phyloP scores from a whole-genome alignment of 1,140 invertebrate genomes.

The Brachionus paranguensis region DNA sequence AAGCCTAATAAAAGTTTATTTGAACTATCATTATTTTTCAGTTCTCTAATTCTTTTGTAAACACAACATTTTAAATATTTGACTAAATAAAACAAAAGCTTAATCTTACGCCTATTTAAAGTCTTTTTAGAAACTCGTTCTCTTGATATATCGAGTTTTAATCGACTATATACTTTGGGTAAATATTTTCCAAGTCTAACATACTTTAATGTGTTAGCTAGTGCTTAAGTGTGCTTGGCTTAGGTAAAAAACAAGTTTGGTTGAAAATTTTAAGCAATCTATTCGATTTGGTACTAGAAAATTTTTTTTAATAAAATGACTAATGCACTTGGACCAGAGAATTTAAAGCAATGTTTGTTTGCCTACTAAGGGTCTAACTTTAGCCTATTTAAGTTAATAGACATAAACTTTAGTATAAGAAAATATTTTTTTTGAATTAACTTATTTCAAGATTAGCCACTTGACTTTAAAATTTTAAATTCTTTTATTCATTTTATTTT shows the following conservation, averaged over 20 bases:
- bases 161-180: neutral
- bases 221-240: neutral
- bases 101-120: neutral
- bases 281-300: no score
- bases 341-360: neutral
- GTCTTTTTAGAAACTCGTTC: neutral
- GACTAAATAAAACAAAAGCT: neutral
- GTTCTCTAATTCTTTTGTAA: neutral
- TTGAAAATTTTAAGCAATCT: no score
- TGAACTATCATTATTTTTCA: neutral
- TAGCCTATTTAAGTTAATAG: neutral
- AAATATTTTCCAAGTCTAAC: neutral
- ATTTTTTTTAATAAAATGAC: neutral
- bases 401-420: neutral
- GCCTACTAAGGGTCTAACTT: neutral
- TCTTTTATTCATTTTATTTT: neutral
- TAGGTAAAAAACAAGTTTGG: neutral
- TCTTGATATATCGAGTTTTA: neutral
- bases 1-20: neutral
- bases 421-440: neutral
- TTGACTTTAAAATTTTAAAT: neutral
- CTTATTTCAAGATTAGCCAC: neutral
- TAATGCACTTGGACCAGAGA: neutral
- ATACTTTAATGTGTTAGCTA: neutral
- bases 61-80: neutral